Conservation (phyloP, 2,113 vertebrate genomes). For the Cinclus mexicanus region DNA sequence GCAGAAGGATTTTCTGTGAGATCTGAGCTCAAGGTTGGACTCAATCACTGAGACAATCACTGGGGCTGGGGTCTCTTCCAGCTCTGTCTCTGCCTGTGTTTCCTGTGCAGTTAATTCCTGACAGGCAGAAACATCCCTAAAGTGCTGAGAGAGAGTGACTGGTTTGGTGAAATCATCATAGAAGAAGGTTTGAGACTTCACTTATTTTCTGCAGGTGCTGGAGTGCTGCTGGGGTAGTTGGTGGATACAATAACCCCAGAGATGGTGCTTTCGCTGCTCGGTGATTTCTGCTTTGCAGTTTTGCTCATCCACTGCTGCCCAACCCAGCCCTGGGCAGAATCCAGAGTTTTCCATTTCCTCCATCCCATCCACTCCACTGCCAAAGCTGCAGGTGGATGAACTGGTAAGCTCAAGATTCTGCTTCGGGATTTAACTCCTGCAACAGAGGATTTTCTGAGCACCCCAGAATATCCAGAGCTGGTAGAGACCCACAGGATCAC, state of each 20-base stretch:
- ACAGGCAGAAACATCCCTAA: background rate
- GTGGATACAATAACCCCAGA: background rate
- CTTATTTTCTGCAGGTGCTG: background rate
- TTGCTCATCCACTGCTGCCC: background rate
- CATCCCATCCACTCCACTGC: background rate
- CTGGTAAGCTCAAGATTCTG: background rate
- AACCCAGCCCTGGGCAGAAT: background rate
- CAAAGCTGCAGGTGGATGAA: background rate
- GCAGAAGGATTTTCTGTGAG: background rate
- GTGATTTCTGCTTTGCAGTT: background rate
- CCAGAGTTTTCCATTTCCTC: background rate
- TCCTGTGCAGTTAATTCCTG: background rate
- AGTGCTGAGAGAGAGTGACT: background rate
- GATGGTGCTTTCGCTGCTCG: background rate
- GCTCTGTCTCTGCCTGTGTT: background rate
- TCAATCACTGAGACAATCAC: background rate
- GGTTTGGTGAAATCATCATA: background rate
- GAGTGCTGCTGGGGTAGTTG: background rate
- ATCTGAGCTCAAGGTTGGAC: fast-evolving
- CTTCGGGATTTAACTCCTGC: background rate
- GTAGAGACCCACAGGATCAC: fast-evolving
- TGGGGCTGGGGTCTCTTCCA: background rate
- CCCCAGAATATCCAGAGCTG: background rate
- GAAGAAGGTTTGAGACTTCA: background rate
- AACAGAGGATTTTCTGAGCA: background rate